Evolutionary conservation across 2,888 invertebrate species (phyloP).

Genomic region (Yponomeuta sedellus): DNA sequence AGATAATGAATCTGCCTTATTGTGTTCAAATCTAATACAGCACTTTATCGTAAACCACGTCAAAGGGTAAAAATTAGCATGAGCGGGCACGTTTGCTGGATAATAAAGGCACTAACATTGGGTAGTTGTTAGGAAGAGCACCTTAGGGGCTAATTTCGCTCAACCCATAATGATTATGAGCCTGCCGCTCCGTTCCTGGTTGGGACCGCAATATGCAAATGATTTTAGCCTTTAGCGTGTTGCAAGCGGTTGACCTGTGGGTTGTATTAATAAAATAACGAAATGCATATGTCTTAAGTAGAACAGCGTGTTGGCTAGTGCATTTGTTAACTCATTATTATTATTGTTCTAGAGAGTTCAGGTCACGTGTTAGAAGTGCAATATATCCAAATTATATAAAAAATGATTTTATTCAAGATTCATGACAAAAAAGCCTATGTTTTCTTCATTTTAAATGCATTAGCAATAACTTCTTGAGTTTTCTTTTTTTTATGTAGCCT

Average conservation of each 20-base stretch:
- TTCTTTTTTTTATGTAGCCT: too few species aligned
- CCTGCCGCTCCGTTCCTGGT: slow-evolving; percentile 40
- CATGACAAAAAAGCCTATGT: not conserved
- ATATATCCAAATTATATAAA: not conserved
- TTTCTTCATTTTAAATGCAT: too few species aligned
- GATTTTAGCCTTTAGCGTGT: slow-evolving; percentile 63
- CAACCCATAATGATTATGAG: slow-evolving; percentile 69
- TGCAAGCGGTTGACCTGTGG: slow-evolving; percentile 33
- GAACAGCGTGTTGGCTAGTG: not conserved
- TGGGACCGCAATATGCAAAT: slow-evolving; percentile 70
- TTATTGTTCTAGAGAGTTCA: not conserved
- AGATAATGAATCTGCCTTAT: not conserved
- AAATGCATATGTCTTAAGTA: slow-evolving; percentile 21
- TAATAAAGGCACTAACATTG: slow-evolving; percentile 49
- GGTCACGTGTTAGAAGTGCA: not conserved
- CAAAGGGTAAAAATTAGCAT: slow-evolving; percentile 70
- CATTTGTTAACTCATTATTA: not conserved
- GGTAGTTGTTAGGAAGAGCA: slow-evolving; percentile 59
- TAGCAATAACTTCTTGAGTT: too few species aligned
- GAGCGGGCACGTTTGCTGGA: slow-evolving; percentile 63
- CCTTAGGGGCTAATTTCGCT: slow-evolving; percentile 72
- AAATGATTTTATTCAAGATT: not conserved
- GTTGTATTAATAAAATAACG: slow-evolving; percentile 33
- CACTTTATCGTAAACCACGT: slow-evolving; percentile 47
- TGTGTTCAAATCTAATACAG: slow-evolving; percentile 5